Conservation (phyloP, 2,888 invertebrate species). For the Chalcis sispes region DNA sequence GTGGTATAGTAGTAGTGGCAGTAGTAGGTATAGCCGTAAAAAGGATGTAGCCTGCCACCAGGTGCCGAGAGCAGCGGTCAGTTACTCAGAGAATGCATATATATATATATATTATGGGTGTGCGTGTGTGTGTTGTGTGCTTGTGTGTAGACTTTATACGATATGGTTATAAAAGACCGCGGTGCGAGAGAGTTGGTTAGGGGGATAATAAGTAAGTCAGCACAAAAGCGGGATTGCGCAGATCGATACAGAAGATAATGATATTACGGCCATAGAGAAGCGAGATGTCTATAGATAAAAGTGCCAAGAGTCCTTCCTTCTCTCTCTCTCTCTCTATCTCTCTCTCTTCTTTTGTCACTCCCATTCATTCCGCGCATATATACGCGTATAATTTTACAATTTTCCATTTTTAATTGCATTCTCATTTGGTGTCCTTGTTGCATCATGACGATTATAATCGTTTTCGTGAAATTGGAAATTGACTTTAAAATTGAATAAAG, state of each 20-base stretch:
- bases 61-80: constrained; percentile 53
- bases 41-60: constrained; percentile 59
- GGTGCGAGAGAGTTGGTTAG: constrained; percentile 57
- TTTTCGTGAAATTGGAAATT: constrained; percentile 22
- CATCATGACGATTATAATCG: neutral
- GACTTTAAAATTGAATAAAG: neutral
- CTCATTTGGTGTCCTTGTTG: constrained; percentile 45
- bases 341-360: neutral
- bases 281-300: constrained; percentile 55
- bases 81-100: constrained; percentile 32
- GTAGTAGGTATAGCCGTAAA: constrained; percentile 45
- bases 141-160: neutral
- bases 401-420: constrained; percentile 52
- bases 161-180: constrained; percentile 47
- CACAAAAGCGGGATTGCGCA: constrained; percentile 63
- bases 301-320: constrained; percentile 40
- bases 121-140: neutral
- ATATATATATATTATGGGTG: neutral
- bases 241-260: constrained; percentile 60
- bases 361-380: neutral
- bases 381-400: neutral
- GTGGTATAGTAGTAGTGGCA: constrained; percentile 1
- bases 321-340: constrained; percentile 30
- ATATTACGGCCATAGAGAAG: constrained; percentile 53
- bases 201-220: constrained; percentile 62